These are phyloP conservation scores for Drosophila melanica DNA, from an alignment of 1,140 invertebrate genomes.

Conservation along the genomic window DNA sequence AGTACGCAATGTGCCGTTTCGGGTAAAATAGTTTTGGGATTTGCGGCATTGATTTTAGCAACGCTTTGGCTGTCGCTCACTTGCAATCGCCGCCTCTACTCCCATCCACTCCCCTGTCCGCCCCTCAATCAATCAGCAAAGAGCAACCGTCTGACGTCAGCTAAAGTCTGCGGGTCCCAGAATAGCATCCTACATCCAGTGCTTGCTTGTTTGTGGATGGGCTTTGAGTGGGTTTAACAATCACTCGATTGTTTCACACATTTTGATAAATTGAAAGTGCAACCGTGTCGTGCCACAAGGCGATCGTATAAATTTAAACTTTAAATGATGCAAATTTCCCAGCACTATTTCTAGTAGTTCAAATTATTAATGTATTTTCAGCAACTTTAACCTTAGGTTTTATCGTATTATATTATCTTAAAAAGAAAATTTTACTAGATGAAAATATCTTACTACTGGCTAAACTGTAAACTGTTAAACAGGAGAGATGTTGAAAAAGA, in stretches of 20 bases:
- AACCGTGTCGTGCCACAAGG: background rate
- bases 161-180: background rate
- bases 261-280: conserved; percentile 9
- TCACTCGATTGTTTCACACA: conserved; percentile 2
- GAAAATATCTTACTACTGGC: too few relatives aligned
- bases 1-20: conserved; percentile 50
- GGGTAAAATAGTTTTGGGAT: conserved; percentile 77
- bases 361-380: too few relatives aligned
- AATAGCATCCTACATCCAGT: background rate
- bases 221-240: conserved; percentile 2
- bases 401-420: too few relatives aligned
- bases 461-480: too few relatives aligned
- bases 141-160: conserved; percentile 15
- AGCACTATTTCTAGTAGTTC: too few relatives aligned
- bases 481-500: too few relatives aligned
- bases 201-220: background rate
- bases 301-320: too few relatives aligned
- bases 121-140: conserved; percentile 64
- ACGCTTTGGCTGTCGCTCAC: conserved; percentile 66
- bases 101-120: background rate
- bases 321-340: too few relatives aligned
- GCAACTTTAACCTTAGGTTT: too few relatives aligned
- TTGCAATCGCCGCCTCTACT: conserved; percentile 46
- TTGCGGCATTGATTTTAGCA: conserved; percentile 77
- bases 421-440: too few relatives aligned